Conservation (phyloP, 2,113 vertebrate species). For the Lampris incognitus region DNA sequence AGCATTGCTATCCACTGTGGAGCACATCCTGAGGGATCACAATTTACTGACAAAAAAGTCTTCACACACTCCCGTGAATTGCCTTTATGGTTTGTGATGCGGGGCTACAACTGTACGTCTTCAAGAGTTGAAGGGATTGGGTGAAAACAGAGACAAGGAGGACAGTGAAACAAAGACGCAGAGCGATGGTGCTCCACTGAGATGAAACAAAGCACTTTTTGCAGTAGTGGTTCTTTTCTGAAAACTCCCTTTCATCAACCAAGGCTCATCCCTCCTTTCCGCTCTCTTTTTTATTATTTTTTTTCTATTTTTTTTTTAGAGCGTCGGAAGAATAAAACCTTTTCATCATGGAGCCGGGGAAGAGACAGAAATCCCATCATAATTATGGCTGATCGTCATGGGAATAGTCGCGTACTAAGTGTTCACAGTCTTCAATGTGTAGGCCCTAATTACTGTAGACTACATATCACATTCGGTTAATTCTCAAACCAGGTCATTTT, state of each 20-base stretch:
- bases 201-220: conserved; percentile 55
- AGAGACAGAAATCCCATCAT: conserved; percentile 60
- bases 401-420: conserved; percentile 54
- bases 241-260: conserved; percentile 63
- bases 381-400: conserved; percentile 57
- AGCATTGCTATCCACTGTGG: conserved; percentile 50
- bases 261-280: conserved; percentile 51
- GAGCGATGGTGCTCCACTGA: conserved; percentile 44
- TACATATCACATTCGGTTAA: conserved; percentile 66
- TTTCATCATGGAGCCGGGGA: conserved; percentile 60
- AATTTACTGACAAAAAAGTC: conserved; percentile 38
- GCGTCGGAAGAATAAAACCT: conserved; percentile 60
- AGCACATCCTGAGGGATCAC: conserved; percentile 54
- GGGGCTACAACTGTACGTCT: conserved; percentile 15
- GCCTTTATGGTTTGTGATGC: conserved; percentile 36
- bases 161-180: conserved; percentile 22
- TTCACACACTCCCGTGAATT: conserved; percentile 41
- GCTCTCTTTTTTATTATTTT: conserved; percentile 14
- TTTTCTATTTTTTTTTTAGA: conserved; percentile 26
- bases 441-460: conserved; percentile 66
- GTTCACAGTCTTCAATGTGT: conserved; percentile 56
- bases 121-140: conserved; percentile 29
- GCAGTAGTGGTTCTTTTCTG: conserved; percentile 40
- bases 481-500: conserved; percentile 61
- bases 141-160: conserved; percentile 17